Conservation (phyloP, 92 coral and sea anemone species). For the Hydrozoanthus gracilis region DNA sequence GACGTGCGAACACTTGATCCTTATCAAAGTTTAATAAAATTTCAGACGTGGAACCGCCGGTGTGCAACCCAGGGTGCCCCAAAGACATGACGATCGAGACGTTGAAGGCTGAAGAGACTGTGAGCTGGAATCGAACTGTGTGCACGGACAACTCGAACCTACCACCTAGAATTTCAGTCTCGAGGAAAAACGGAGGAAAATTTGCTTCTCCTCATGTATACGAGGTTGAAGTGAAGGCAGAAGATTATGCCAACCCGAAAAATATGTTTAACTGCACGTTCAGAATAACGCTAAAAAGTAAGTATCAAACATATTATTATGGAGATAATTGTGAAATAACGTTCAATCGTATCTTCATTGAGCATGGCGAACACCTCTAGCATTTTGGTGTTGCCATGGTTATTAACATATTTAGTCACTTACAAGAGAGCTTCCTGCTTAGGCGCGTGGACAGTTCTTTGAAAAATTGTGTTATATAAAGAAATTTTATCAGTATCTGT, state of each 20-base stretch:
- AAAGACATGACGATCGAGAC: slow-evolving; percentile 51
- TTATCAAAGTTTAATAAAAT: background rate
- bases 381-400: no score
- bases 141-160: slow-evolving; percentile 86
- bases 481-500: no score
- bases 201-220: slow-evolving; percentile 58
- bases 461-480: no score
- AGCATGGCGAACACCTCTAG: no score
- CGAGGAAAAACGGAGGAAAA: slow-evolving; percentile 49
- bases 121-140: slow-evolving; percentile 70
- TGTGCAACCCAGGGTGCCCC: slow-evolving; percentile 67
- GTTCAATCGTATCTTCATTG: no score
- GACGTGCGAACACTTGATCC: background rate
- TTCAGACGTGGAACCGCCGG: slow-evolving; percentile 86
- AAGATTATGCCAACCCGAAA: slow-evolving; percentile 47
- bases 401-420: no score
- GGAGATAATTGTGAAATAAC: no score
- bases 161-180: slow-evolving; percentile 56
- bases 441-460: no score
- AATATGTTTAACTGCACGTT: slow-evolving; percentile 65
- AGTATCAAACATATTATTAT: background rate
- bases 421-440: no score
- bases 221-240: slow-evolving; percentile 52
- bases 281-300: slow-evolving; percentile 56
- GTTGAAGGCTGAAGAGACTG: slow-evolving; percentile 12